These are phyloP conservation scores for Panthera leo DNA, from an alignment of 2,113 vertebrate genomes.

Conservation along the genomic window DNA sequence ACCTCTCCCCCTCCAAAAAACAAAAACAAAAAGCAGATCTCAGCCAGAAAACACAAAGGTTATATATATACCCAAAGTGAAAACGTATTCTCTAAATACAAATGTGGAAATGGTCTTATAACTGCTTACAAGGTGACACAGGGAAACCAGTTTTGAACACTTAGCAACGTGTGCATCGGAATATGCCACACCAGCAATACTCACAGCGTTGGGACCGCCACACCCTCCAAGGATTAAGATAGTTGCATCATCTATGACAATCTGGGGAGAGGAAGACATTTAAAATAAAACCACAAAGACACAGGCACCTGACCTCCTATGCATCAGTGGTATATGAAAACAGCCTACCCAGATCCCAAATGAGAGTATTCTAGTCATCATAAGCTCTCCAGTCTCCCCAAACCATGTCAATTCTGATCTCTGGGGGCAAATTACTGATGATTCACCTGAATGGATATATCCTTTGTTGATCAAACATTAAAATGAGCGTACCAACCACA, in stretches of 20 bases:
- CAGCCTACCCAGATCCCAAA: not conserved
- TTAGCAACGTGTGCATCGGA: not conserved
- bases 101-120: not conserved
- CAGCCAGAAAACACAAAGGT: not conserved
- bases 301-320: not conserved
- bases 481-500: not conserved
- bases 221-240: slow-evolving; percentile 97
- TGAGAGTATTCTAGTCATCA: not conserved
- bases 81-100: not conserved
- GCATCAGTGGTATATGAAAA: not conserved
- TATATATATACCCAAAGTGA: not conserved
- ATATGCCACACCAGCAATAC: slow-evolving; percentile 71
- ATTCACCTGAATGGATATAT: not conserved
- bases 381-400: not conserved
- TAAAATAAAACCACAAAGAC: slow-evolving; percentile 56
- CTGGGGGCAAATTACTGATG: not conserved
- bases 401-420: not conserved
- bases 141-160: not conserved
- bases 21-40: not conserved
- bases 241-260: slow-evolving; percentile 94
- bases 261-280: slow-evolving; percentile 84
- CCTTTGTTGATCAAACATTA: slow-evolving; percentile 45
- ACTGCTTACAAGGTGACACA: not conserved
- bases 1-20: rapidly evolving
- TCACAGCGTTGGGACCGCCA: slow-evolving; percentile 98